A percentile compares a stretch with the other conserved stretches of the same genome.
Conservation (phyloP, 2,113 vertebrate genomes). For the Gymnogyps californianus region DNA sequence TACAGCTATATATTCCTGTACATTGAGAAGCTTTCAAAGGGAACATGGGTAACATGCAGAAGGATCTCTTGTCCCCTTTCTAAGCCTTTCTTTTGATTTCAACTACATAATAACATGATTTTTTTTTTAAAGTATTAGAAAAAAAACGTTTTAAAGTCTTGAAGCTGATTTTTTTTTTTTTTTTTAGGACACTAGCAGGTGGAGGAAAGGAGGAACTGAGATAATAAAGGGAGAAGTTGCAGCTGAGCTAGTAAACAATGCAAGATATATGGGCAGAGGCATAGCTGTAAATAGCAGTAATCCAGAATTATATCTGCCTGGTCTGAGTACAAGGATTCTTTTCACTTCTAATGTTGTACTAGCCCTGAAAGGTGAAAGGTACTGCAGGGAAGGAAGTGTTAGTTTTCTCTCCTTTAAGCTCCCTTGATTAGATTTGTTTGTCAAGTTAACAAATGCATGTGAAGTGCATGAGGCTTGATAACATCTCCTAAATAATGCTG, state of each 20-base stretch:
- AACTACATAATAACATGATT: neutral
- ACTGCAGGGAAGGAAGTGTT: neutral
- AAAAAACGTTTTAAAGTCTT: neutral
- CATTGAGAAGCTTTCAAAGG: neutral
- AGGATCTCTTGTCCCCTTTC: neutral
- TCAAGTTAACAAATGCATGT: neutral
- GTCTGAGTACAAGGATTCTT: neutral
- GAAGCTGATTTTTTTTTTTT: neutral
- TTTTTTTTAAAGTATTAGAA: neutral
- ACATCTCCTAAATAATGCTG: slow-evolving; percentile 23
- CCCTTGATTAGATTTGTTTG: slow-evolving; percentile 13
- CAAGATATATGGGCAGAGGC: neutral
- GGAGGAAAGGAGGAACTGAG: slow-evolving; percentile 41
- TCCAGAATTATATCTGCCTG: neutral
- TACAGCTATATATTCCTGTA: neutral
- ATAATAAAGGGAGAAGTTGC: slow-evolving; percentile 18
- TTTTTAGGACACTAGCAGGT: neutral
- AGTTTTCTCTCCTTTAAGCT: neutral
- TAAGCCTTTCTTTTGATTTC: neutral
- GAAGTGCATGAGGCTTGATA: neutral
- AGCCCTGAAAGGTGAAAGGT: neutral
- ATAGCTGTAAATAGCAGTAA: neutral
- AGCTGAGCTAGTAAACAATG: neutral
- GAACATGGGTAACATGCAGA: neutral
- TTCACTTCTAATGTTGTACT: neutral